Conservation (phyloP, 2,888 invertebrate species). For the Agrochola circellaris region DNA sequence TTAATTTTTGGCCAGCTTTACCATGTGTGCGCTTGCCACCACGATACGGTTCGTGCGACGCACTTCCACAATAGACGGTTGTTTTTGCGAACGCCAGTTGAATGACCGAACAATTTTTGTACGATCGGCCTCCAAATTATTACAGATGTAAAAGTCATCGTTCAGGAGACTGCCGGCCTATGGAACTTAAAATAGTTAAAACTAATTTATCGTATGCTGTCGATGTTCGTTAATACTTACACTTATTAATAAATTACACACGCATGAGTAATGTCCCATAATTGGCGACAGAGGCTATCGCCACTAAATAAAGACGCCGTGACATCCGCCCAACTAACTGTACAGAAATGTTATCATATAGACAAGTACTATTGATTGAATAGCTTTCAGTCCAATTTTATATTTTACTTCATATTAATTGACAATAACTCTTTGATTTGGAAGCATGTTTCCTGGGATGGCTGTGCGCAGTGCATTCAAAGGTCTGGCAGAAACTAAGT, state of each 20-base stretch:
- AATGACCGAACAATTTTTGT: slow-evolving; percentile 82
- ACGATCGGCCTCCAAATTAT: slow-evolving; percentile 77
- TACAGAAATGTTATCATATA: slow-evolving; percentile 74
- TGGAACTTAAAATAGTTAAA: slow-evolving; percentile 23
- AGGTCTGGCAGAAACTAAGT: slow-evolving; percentile 34
- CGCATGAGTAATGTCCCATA: slow-evolving; percentile 87
- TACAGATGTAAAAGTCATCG: slow-evolving; percentile 64
- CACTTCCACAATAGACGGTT: slow-evolving; percentile 83
- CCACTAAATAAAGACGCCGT: slow-evolving; percentile 85
- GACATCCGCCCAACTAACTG: slow-evolving; percentile 87
- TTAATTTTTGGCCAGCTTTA: slow-evolving; percentile 31
- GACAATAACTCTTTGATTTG: slow-evolving; percentile 35
- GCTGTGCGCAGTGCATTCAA: slow-evolving; percentile 34
- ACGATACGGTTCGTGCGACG: slow-evolving; percentile 76
- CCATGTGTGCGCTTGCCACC: slow-evolving; percentile 67
- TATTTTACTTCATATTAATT: slow-evolving; percentile 47
- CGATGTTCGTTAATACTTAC: slow-evolving; percentile 59
- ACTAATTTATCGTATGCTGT: slow-evolving; percentile 39
- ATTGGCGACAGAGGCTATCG: slow-evolving; percentile 87
- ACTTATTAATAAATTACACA: slow-evolving; percentile 85
- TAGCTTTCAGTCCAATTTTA: slow-evolving; percentile 41
- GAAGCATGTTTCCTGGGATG: slow-evolving; percentile 28
- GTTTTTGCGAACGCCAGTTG: slow-evolving; percentile 81
- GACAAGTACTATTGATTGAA: slow-evolving; percentile 57
- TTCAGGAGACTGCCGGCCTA: slow-evolving; percentile 48